Evolutionary conservation across 2,888 invertebrate species (phyloP).

Genomic region (Epinotia nisella): DNA sequence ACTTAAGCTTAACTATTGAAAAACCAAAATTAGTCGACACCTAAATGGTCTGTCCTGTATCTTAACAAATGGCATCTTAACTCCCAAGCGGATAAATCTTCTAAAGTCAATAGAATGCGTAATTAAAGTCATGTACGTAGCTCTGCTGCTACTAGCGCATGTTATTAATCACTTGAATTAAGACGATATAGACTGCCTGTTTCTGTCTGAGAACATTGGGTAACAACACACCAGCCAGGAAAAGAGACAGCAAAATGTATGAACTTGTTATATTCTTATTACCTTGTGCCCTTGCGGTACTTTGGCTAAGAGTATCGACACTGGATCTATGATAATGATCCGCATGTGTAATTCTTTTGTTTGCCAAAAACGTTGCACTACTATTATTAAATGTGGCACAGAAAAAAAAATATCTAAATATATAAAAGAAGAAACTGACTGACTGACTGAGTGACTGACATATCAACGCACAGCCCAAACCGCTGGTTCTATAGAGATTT

Average conservation of each 20-base stretch:
- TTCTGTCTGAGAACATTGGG: constrained; percentile 14
- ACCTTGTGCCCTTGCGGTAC: neutral
- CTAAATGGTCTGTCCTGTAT: too few relatives aligned
- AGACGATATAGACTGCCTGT: constrained; percentile 3
- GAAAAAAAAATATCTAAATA: too few relatives aligned
- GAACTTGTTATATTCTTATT: neutral
- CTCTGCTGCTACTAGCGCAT: neutral
- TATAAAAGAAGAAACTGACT: too few relatives aligned
- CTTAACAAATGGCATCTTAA: too few relatives aligned
- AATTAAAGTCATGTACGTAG: neutral
- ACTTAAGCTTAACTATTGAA: too few relatives aligned
- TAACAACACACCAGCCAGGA: neutral
- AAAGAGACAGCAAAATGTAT: neutral
- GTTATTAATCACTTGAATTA: constrained; percentile 6
- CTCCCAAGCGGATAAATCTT: too few relatives aligned
- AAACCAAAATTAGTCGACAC: too few relatives aligned
- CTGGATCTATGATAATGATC: constrained; percentile 2
- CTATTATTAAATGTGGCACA: neutral
- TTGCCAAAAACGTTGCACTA: constrained; percentile 9
- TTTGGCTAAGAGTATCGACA: neutral
- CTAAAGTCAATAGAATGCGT: neutral
- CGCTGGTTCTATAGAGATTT: too few relatives aligned
- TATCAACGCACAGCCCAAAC: too few relatives aligned
- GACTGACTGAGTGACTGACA: too few relatives aligned
- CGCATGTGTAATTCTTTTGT: constrained; percentile 24